Percentiles rank a stretch among this genome's conserved stretches.
Evolutionary conservation across 1,140 invertebrate species (phyloP).

Genomic region (Aricia agestis): DNA sequence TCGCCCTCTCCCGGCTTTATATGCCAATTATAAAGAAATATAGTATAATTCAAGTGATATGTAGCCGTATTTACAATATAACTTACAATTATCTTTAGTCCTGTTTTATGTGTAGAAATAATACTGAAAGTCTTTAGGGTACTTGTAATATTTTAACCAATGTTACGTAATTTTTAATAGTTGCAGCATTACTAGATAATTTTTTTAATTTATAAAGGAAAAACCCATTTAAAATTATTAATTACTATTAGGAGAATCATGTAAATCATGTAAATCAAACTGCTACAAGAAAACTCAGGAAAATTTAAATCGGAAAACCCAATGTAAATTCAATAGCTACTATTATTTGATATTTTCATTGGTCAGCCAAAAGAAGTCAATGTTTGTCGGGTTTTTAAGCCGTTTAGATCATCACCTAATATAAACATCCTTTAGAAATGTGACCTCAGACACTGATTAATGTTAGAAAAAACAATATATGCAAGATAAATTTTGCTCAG

Average conservation of each 20-base stretch:
- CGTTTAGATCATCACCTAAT: background rate
- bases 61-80: background rate
- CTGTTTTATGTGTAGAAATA: background rate
- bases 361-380: background rate
- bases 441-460: background rate
- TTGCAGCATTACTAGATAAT: too few relatives aligned
- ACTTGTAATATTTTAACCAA: too few relatives aligned
- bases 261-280: too few relatives aligned
- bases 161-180: too few relatives aligned
- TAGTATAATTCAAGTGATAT: background rate
- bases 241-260: too few relatives aligned
- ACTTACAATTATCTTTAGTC: background rate
- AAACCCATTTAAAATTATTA: too few relatives aligned
- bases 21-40: slow-evolving; percentile 13
- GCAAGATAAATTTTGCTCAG: background rate
- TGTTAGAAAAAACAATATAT: background rate
- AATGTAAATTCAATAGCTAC: too few relatives aligned
- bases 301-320: too few relatives aligned
- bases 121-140: too few relatives aligned
- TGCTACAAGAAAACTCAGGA: too few relatives aligned
- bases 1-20: background rate
- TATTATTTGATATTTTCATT: too few relatives aligned
- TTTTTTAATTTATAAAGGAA: too few relatives aligned
- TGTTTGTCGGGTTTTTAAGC: background rate
- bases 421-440: background rate